Evolutionary conservation across 1,140 invertebrate genomes (phyloP), one percentile per base, ranked within the genome.

Genomic region (Asobara japonica): DNA sequence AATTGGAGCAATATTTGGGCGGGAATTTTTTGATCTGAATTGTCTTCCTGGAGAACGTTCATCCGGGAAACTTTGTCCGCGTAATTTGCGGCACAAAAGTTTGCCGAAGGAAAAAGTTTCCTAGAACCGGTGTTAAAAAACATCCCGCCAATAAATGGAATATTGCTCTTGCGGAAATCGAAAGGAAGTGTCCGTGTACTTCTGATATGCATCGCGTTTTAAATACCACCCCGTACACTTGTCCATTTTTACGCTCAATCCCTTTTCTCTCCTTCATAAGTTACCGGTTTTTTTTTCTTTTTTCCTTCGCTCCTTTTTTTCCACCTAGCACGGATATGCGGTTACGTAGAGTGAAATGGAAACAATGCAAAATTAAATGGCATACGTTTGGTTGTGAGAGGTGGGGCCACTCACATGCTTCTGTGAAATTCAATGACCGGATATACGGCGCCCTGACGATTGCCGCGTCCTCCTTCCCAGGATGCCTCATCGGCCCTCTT

Each of bases 371-470:
- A 45, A 45, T 45, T 45, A 45, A 62, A 27, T 22, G 48, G 22
- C 33, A 65, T 33, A 41, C 29, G 25, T 41, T 61, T 29, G 16
- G 48, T 22, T 8, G 36, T 30, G 22, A 62, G 48, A 22, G 61
- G 36, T 13, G 16, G 29, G 31, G 31, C 20, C 36, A 38, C 36
- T 69, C 16, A 25, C 45, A 51, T 62, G 56, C 29, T 41, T 38
- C 45, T 45, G 48, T 72, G 62, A 61, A 80, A 79, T 82, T 80
- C 62, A 82, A 82, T 82, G 79, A 76, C 79, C 80, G 80, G 80
- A 82, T 81, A 80, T 72, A 82, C 80, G 80, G 78, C 69, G 75
- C 65, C 73, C 31, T 80, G 78, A 77, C 73, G 79, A 80, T 81
- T 78, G 80, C 80, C 13, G 74, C 70, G 73, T 61, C 73, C 65